These are phyloP conservation scores for Larimichthys polyactis DNA, from an alignment of 2,113 vertebrate genomes.

Conservation along the genomic window DNA sequence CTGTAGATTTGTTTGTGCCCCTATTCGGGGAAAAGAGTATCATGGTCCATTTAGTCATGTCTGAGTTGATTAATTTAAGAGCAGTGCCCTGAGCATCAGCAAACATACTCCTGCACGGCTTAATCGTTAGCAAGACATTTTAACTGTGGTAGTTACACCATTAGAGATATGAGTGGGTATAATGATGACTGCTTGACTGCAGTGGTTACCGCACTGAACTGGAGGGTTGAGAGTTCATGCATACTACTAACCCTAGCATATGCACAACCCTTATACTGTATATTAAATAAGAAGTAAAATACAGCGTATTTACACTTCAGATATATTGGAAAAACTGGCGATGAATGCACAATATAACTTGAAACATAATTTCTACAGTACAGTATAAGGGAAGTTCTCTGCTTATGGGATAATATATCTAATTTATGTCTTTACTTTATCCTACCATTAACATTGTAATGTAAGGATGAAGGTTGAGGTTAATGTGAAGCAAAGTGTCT, in stretches of 20 bases:
- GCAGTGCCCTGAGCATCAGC: slow-evolving; percentile 16
- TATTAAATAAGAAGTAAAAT: neutral
- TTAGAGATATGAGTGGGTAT: neutral
- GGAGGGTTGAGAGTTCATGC: neutral
- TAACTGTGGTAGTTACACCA: slow-evolving; percentile 26
- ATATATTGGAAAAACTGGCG: neutral
- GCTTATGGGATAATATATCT: slow-evolving; percentile 37
- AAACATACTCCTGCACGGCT: slow-evolving; percentile 25
- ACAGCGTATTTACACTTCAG: neutral
- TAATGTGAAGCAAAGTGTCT: slow-evolving; percentile 66
- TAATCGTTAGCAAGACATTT: slow-evolving; percentile 34
- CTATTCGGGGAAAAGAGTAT: slow-evolving; percentile 44
- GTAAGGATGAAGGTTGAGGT: slow-evolving; percentile 63
- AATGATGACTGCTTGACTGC: slow-evolving; percentile 22
- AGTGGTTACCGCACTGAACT: neutral
- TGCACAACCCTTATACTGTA: neutral
- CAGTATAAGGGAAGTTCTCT: neutral
- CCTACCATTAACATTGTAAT: slow-evolving; percentile 64
- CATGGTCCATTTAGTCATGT: slow-evolving; percentile 68
- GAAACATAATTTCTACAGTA: slow-evolving; percentile 9
- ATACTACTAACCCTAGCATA: neutral
- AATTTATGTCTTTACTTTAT: slow-evolving; percentile 54
- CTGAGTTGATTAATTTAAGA: slow-evolving; percentile 64
- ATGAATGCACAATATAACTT: slow-evolving; percentile 13
- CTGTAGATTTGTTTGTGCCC: slow-evolving; percentile 45